These are phyloP conservation scores for Fissipunctia ypsillon DNA, from an alignment of 2,888 invertebrate species.

Conservation along the genomic window DNA sequence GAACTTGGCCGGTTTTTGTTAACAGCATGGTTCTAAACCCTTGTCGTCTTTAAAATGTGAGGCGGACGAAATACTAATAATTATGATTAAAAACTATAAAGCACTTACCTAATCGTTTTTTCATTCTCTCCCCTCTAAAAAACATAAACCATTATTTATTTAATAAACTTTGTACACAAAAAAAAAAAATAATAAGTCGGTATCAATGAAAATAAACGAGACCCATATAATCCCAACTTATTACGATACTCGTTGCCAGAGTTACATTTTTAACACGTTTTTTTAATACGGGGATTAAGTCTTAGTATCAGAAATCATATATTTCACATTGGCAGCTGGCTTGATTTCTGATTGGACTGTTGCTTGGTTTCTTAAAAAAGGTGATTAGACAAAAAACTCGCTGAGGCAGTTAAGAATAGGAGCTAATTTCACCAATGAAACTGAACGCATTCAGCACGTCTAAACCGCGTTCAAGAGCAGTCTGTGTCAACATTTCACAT, in stretches of 20 bases:
- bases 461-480: not conserved
- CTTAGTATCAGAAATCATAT: no score
- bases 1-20: no score
- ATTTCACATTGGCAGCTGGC: not conserved
- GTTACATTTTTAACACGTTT: no score
- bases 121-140: no score
- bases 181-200: not conserved
- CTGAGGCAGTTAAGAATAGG: not conserved
- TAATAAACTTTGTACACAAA: no score
- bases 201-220: conserved; percentile 2
- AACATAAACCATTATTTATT: no score
- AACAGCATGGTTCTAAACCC: no score
- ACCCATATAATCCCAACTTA: conserved; percentile 10
- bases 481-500: not conserved
- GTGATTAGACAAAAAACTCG: not conserved
- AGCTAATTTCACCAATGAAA: not conserved
- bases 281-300: conserved; percentile 10
- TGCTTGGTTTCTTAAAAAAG: not conserved
- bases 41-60: not conserved
- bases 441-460: not conserved
- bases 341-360: no score
- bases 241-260: conserved; percentile 9
- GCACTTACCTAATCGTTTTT: not conserved
- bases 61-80: no score
- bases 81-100: not conserved